Percentiles rank a stretch among this genome's conserved stretches.
Evolutionary conservation across 2,888 invertebrate genomes (phyloP).

Genomic region (Mesodorylaimus sp.): DNA sequence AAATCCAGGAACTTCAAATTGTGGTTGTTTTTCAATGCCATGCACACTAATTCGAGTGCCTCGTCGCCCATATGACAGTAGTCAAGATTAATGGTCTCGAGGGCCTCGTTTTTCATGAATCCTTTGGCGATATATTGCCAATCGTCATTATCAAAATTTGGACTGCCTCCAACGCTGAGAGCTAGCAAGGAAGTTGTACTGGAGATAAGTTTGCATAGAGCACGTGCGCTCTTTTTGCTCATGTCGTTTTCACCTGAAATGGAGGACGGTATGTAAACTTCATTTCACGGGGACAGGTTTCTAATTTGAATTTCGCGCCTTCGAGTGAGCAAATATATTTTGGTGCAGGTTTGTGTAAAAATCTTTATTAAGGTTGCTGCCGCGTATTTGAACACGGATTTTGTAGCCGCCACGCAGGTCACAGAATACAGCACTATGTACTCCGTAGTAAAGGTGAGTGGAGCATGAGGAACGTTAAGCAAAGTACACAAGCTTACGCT

Average conservation of each 20-base stretch:
- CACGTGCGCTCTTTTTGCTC: not conserved
- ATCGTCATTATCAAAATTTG: constrained; percentile 16
- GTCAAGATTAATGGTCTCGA: constrained; percentile 22
- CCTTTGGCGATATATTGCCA: constrained; percentile 21
- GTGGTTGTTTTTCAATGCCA: constrained; percentile 21
- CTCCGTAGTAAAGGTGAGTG: too few species aligned
- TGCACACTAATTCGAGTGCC: constrained; percentile 18
- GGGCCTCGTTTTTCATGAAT: constrained; percentile 20
- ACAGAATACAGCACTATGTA: too few species aligned
- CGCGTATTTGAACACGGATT: too few species aligned
- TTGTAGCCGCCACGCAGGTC: too few species aligned
- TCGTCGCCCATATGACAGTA: constrained; percentile 24
- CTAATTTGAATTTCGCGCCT: too few species aligned
- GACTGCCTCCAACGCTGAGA: constrained; percentile 22
- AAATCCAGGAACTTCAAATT: constrained; percentile 20
- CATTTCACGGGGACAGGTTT: too few species aligned
- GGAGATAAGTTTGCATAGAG: constrained; percentile 15
- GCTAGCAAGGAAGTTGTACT: constrained; percentile 18
- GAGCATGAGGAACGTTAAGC: too few species aligned
- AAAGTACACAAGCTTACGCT: not conserved
- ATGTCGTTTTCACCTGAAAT: not conserved
- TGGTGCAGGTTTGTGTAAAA: too few species aligned
- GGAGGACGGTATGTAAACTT: too few species aligned
- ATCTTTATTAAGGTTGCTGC: too few species aligned
- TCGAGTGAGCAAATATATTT: too few species aligned